Evolutionary conservation across 2,797 vertebrate genomes (phyloP).

Genomic region (Semaprochilodus insignis): DNA sequence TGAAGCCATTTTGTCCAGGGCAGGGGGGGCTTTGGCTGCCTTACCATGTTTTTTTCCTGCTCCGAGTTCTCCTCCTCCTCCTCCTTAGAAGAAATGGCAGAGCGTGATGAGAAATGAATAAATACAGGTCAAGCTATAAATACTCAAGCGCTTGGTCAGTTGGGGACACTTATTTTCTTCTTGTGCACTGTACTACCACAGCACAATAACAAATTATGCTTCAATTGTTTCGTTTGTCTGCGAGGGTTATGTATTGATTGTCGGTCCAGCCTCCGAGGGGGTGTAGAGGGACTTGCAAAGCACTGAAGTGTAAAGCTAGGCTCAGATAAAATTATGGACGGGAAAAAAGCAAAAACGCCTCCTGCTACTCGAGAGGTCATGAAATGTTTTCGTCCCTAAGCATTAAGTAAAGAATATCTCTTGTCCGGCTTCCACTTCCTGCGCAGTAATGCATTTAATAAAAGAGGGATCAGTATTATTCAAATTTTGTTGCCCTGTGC

Average conservation of each 20-base stretch:
- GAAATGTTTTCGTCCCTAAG: slow-evolving; percentile 11
- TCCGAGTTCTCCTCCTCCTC: slow-evolving; percentile 42
- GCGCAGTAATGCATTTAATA: slow-evolving; percentile 12
- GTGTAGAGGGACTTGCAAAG: slow-evolving; percentile 38
- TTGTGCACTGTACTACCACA: slow-evolving; percentile 48
- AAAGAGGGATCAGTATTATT: slow-evolving; percentile 7
- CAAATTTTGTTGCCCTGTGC: slow-evolving; percentile 7
- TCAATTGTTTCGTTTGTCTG: slow-evolving; percentile 63
- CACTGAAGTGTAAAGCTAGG: slow-evolving; percentile 50
- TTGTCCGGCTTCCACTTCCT: not conserved
- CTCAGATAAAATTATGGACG: slow-evolving; percentile 39
- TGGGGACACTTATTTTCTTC: slow-evolving; percentile 60
- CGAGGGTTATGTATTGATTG: slow-evolving; percentile 64
- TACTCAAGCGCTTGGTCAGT: slow-evolving; percentile 33
- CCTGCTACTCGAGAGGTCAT: not conserved
- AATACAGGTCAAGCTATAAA: slow-evolving; percentile 36
- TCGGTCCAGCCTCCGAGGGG: slow-evolving; percentile 44
- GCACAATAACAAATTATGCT: slow-evolving; percentile 66
- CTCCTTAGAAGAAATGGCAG: slow-evolving; percentile 20
- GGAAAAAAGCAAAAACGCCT: slow-evolving; percentile 21
- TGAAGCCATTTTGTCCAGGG: slow-evolving; percentile 67
- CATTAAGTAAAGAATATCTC: not conserved
- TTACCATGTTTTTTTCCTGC: slow-evolving; percentile 10
- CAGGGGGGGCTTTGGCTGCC: slow-evolving; percentile 34
- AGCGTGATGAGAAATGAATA: slow-evolving; percentile 31